Evolutionary conservation across 2,888 invertebrate species (phyloP), one percentile per base, ranked within the genome.

Genomic region (Melanargia galathea): DNA sequence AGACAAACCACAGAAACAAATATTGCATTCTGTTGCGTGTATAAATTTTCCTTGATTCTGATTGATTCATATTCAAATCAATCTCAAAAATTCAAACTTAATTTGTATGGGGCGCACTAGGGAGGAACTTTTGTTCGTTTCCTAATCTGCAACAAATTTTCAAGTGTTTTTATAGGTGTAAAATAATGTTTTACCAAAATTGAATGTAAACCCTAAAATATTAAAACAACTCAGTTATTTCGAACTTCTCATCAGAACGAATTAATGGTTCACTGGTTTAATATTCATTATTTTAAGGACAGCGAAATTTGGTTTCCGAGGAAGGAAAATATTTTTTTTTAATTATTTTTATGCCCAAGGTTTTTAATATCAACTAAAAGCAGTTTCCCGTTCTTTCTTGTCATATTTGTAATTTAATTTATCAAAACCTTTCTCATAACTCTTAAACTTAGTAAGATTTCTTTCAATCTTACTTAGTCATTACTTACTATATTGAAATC

Each of bases 361-460:
- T 55, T 54, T 51, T 55, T 40, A 55, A 55, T 40, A 40, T 55
- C 40, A 55, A 40, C 55, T 55, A 40, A 55, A 40, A 55, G 51
- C 51, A 20, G 38, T n/a, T 40, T n/a, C 22, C 8, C 18, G 6
- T 51, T 16, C 51, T 51, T 11, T 30, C 18, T 16, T 7, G 10
- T 16, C 51, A 51, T 51, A 51, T 51, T 51, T 51, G 18, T 18
- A 51, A 51, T 51, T 30, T 16, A 51, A 51, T 51, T 30, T 18
- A 8, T 10, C n/a, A 30, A 30, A 30, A 51, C 26, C 51, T 30
- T 30, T 51, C 51, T 30, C 11, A 2, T n/a, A 30, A 18, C 11
- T 30, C 22, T 45, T n/a, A n/a, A n/a, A n/a, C n/a, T n/a, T 22
- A 18, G 35, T 35, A 13, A 4, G 13, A 11, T 35, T 35, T 43